Evolutionary conservation across 2,797 vertebrate genomes (phyloP), one percentile per base, ranked within the genome.

Genomic region (Aselliscus stoliczkanus): DNA sequence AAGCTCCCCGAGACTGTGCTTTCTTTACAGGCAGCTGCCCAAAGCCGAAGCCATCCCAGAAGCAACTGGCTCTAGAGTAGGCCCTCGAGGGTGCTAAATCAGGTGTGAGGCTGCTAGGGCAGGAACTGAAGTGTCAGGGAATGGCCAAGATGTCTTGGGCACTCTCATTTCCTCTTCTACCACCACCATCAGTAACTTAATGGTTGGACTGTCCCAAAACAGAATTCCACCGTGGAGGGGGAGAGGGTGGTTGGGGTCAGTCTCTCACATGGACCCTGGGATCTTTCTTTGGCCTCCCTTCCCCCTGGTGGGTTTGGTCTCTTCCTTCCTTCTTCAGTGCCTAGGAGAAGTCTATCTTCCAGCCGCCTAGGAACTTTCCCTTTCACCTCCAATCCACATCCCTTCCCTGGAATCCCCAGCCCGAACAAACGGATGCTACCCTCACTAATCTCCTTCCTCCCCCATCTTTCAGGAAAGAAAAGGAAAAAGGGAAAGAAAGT

Each of bases 381-480:
- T 95, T 83, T 97, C 72, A 56, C 87, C 80, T 90, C 92, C 90
- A 86, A 25, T 85, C 44, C 67, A 62, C 90, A 79, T 81, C 60
- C 81, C 50, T 69, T 82, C 62, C 15, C 82, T 64, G 37, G 44
- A 72, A 62, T 21, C 54, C 60, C 70, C 37, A 27, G 75, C 62
- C 58, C 69, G 88, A 65, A 80, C 72, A 27, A 56, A 88, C 3
- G 14, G 77, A 67, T 50, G 90, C 56, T 37, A 39, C 65, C 58
- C 67, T 90, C n/a, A 25, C 93, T 62, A 54, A 88, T 58, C 44
- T 54, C 54, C 83, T 77, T 21, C 89, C 67, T 73, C 52, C 79
- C 69, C 60, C 65, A 39, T 87, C 62, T 93, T 96, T 82, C 96
- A 81, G 95, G 80, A 82, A 95, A 87, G 80, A 84, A 83, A 92